phyloP scores from a whole-genome alignment of 2,797 vertebrate genomes.

The Tokudaia muenninki region DNA sequence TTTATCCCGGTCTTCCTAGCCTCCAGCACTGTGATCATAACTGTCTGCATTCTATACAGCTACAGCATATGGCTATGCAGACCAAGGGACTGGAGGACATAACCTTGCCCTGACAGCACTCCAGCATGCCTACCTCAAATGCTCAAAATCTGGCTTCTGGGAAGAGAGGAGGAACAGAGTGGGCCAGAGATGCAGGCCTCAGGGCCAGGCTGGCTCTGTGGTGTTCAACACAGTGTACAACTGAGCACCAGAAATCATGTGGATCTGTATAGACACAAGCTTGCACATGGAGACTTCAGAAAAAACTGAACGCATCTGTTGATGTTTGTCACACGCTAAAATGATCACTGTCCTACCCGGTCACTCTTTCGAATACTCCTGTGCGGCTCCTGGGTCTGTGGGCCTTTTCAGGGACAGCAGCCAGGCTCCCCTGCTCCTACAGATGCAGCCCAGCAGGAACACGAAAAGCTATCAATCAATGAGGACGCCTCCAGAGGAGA shows the following conservation, averaged over 20 bases:
- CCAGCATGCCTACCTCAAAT: neutral
- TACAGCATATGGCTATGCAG: neutral
- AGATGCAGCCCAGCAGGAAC: neutral
- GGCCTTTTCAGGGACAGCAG: neutral
- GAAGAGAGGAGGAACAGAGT: neutral
- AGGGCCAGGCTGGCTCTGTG: neutral
- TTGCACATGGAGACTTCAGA: neutral
- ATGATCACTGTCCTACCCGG: neutral
- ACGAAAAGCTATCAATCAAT: neutral
- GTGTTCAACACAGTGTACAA: accelerated
- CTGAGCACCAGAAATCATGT: accelerated
- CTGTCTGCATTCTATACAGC: neutral
- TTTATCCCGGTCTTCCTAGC: neutral
- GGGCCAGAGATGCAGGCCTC: neutral
- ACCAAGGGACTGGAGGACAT: neutral
- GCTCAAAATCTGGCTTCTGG: neutral
- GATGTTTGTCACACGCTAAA: neutral
- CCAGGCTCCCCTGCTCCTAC: neutral
- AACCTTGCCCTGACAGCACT: neutral
- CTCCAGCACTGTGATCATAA: neutral
- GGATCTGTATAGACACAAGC: accelerated
- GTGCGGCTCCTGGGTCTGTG: neutral
- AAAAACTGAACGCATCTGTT: neutral
- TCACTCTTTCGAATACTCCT: neutral
- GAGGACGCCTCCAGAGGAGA: neutral